Evolutionary conservation across 2,888 invertebrate genomes (phyloP).

Genomic region (Apodemia duryi): DNA sequence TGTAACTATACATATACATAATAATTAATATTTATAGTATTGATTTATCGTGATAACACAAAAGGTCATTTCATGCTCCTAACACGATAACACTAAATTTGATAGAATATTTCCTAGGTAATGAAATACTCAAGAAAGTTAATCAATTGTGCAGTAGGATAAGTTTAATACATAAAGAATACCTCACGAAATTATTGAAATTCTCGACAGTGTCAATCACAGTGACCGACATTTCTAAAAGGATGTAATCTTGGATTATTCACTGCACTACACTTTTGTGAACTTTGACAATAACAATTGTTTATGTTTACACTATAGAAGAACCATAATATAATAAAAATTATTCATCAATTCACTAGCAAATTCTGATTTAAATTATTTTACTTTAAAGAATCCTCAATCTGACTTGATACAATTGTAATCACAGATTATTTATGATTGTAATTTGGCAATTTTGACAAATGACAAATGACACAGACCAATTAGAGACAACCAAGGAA

Average conservation of each 20-base stretch:
- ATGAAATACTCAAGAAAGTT: neutral
- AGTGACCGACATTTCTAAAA: constrained; percentile 71
- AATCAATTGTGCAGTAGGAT: neutral
- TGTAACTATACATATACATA: constrained; percentile 8
- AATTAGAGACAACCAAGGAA: too few relatives aligned
- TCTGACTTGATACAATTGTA: too few relatives aligned
- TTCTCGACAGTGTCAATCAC: constrained; percentile 69
- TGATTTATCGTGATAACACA: neutral
- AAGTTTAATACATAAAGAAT: constrained; percentile 30
- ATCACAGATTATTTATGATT: too few relatives aligned
- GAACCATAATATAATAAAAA: too few relatives aligned
- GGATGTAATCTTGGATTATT: constrained; percentile 15
- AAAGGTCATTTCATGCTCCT: neutral
- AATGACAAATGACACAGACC: too few relatives aligned
- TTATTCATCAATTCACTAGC: too few relatives aligned
- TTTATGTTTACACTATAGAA: too few relatives aligned
- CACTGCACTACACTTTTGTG: too few relatives aligned
- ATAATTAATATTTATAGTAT: constrained; percentile 8
- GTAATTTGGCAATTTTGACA: too few relatives aligned
- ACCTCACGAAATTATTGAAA: constrained; percentile 69
- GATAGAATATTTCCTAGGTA: neutral
- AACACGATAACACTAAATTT: neutral
- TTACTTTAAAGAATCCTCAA: too few relatives aligned
- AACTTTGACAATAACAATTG: too few relatives aligned
- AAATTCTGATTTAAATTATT: too few relatives aligned